Base-by-base conservation (phyloP, 2,888 invertebrate genomes). In the Galeopsomyia nigrocyanea region DNA sequence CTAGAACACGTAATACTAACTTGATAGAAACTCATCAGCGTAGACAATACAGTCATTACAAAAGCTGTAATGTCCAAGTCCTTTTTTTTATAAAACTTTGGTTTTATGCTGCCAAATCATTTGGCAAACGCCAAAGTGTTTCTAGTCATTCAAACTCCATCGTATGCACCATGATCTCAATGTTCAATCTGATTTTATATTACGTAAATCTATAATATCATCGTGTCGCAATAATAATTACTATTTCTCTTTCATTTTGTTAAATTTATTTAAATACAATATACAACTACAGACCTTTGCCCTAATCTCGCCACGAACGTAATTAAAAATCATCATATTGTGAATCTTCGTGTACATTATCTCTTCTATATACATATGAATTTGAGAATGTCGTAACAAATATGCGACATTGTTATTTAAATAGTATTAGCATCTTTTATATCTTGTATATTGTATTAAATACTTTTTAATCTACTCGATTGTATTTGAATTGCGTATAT, bases 251-350 rank as follows among this genome's bases (percentile, higher is more conserved):
- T 65, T 68, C 26, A 56, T 63, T 62, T 61, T 66, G 49, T 66
- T 70, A 71, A 78, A 78, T 82, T 80, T 82, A 77, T 80, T 82
- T 82, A 79, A 81, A 79, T 80, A 80, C 80, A 77, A 67, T 74
- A 79, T 80, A 80, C 80, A 77, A 66, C 75, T 78, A 78, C 77
- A 78, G 64, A 78, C 57, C 65, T 65, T 51, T 74, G 17, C 17
- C 39, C 7, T 57, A 14, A 31, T 62, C 47, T 53, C 22, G 31
- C 39, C 39, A 10, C 7, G 10, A 39, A 39, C 39, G 39, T 13
- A 39, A 39, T 39, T 39, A 39, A 39, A 39, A 39, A 39, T 39
- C 39, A 39, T 39, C 39, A 13, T 39, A n/a, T n/a, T n/a, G 39
- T 39, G 13, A 39, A 39, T 39, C 1, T 39, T 39, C 7, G 10